Conservation (phyloP, 2,888 invertebrate species). For the Linnaemya tessellans region DNA sequence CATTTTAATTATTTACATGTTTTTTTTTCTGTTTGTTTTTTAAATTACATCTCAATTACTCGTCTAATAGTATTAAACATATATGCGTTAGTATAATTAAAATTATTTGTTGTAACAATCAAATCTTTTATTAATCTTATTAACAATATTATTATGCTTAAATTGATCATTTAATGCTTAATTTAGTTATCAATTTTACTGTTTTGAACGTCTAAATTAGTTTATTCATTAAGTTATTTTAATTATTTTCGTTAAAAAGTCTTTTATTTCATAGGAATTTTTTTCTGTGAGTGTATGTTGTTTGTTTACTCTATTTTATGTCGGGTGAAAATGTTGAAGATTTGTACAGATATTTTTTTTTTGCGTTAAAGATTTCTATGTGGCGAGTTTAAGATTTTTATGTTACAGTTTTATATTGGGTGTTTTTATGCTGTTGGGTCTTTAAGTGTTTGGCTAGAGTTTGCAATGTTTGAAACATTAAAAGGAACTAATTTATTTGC, state of each 20-base stretch:
- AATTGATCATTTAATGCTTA: constrained; percentile 28
- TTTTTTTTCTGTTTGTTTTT: too few relatives aligned
- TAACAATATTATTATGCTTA: constrained; percentile 28
- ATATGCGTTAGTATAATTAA: constrained; percentile 60
- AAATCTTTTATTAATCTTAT: neutral
- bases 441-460: neutral
- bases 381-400: neutral
- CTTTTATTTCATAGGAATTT: constrained; percentile 83
- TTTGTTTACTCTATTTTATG: constrained; percentile 1
- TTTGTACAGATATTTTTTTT: constrained; percentile 9
- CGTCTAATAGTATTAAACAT: constrained; percentile 23
- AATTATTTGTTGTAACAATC: constrained; percentile 31
- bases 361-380: neutral
- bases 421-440: constrained; percentile 28
- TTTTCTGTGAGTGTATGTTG: constrained; percentile 67
- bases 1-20: constrained; percentile 68
- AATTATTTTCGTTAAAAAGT: constrained; percentile 76
- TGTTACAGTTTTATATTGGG: neutral
- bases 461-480: too few relatives aligned
- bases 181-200: constrained; percentile 18
- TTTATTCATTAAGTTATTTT: constrained; percentile 75
- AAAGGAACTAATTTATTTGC: too few relatives aligned
- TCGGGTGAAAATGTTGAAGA: constrained; percentile 13
- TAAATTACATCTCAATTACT: too few relatives aligned
- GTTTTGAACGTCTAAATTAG: constrained; percentile 24